Base-by-base conservation (phyloP, 35 echinoderm and acorn worm species). In the Lytechinus variegatus region DNA sequence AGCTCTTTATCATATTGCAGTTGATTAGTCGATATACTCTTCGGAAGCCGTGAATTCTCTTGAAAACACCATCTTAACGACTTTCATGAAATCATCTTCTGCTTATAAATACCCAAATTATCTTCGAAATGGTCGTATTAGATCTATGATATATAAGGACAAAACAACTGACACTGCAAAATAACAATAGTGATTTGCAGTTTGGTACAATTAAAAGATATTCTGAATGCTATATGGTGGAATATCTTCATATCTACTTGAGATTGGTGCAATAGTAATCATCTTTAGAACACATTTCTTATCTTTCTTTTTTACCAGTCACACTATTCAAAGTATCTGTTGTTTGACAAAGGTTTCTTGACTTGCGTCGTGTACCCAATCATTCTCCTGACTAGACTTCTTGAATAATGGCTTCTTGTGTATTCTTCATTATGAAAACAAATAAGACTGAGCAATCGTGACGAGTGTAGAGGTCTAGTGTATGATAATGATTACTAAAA, bases 401-500 rank as follows among this genome's bases (percentile, higher is more conserved):
- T 6, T 79, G 66, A 79, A 79, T 79, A 79, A 79, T 79, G 66
- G 66, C 66, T 79, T 79, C 66, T 79, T 79, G n/a, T 79, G n/a
- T 24, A n/a, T 24, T 79, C 16, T 24, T 79, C 3, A 79, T 79
- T 16, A 79, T 24, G n/a, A 79, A n/a, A 24, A n/a, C 66, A 79
- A 79, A 79, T 79, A 79, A 3, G 8, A 24, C 10, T 16, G 66
- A 79, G 33, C n/a, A 24, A 79, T 79, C 66, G n/a, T 19, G 66
- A 79, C 66, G 66, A 79, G 66, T 24, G 66, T 79, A 7, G 66
- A n/a, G 66, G 19, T 79, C 16, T 79, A 5, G 12, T 24, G 66
- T 24, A 79, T 14, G 21, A 71, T 71, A 71, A 71, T 79, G 66
- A 79, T 79, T 58, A 24, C 19, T 79, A 19, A 24, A 24, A n/a